Conservation (phyloP, 2,797 vertebrate genomes). For the Simalia tracyae region DNA sequence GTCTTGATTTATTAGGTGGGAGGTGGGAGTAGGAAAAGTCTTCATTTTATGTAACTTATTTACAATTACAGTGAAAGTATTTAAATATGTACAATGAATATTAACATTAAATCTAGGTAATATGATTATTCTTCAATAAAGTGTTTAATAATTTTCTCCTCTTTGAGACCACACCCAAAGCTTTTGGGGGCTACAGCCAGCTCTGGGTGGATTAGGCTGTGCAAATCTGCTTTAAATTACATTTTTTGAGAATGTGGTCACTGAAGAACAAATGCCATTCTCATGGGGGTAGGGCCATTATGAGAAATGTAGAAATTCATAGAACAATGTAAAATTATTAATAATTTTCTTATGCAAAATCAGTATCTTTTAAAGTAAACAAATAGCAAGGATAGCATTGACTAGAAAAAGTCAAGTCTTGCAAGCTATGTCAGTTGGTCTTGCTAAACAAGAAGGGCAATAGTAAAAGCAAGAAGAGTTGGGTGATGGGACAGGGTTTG, state of each 20-base stretch:
- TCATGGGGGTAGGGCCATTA: not conserved
- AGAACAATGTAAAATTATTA: not conserved
- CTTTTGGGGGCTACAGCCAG: not conserved
- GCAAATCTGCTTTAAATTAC: not conserved
- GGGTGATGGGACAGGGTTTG: not conserved
- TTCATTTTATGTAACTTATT: not conserved
- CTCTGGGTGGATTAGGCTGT: not conserved
- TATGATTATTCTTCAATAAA: not conserved
- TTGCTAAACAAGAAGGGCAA: not conserved
- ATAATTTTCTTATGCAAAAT: not conserved
- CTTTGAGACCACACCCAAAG: not conserved
- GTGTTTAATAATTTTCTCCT: not conserved
- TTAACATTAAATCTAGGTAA: not conserved
- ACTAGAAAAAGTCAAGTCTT: not conserved
- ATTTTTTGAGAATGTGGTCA: not conserved
- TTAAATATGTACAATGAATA: not conserved
- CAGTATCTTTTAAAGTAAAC: not conserved
- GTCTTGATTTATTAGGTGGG: not conserved
- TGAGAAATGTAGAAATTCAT: not conserved
- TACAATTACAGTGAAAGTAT: not conserved
- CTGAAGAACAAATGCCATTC: conserved; percentile 1
- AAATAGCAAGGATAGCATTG: not conserved
- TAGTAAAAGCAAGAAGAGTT: not conserved
- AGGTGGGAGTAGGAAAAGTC: not conserved
- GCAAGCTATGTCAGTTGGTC: not conserved